A percentile compares a stretch with the other conserved stretches of the same genome.
Conservation (phyloP, 2,888 invertebrate genomes). For the Eupithecia pulchellata region DNA sequence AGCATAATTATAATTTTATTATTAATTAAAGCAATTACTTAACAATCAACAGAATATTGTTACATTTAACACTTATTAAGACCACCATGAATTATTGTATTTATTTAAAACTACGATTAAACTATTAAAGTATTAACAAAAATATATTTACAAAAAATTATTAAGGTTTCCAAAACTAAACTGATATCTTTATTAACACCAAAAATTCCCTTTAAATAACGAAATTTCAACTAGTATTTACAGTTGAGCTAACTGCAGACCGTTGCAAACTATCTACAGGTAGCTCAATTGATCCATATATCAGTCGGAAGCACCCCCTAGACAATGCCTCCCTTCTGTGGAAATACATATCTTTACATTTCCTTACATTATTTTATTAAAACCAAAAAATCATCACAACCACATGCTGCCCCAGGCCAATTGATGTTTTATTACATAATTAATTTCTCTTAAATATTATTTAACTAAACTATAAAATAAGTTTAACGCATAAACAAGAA, state of each 20-base stretch:
- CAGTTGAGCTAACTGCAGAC: too few species aligned
- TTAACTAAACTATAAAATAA: not conserved
- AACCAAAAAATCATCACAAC: not conserved
- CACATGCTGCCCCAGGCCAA: not conserved
- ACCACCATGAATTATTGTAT: constrained; percentile 29
- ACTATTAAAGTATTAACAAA: not conserved
- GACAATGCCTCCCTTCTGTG: too few species aligned
- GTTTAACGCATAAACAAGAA: not conserved
- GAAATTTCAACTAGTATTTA: too few species aligned
- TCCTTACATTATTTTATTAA: not conserved
- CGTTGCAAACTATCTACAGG: too few species aligned
- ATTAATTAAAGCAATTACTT: constrained; percentile 38
- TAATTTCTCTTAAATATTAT: not conserved
- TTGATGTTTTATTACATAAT: too few species aligned
- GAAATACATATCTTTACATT: not conserved
- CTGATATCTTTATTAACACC: not conserved
- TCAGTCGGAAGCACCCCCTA: too few species aligned
- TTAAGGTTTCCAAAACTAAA: not conserved
- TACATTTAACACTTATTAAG: constrained; percentile 22
- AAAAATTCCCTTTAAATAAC: too few species aligned
- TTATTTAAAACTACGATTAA: not conserved
- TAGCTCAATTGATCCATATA: too few species aligned
- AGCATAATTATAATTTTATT: constrained; percentile 36
- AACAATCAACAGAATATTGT: constrained; percentile 31
- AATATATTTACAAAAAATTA: not conserved